Evolutionary conservation across 2,888 invertebrate species (phyloP), one percentile per base, ranked within the genome.

Genomic region (Horisme vitalbata): DNA sequence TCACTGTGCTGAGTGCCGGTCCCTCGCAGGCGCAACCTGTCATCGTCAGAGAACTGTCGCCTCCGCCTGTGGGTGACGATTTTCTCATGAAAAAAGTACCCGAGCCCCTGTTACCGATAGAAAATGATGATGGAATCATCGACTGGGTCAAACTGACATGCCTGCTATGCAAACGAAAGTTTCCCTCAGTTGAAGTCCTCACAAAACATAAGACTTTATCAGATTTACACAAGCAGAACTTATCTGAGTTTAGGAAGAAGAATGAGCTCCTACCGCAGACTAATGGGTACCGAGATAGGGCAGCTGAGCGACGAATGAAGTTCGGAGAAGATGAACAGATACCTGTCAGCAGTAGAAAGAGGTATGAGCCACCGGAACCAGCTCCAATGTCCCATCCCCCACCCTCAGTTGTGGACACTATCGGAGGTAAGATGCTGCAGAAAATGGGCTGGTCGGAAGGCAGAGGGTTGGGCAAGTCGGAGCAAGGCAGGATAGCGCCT

Each of bases 371-470:
- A 0, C 68, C 81, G 0, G 80, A 80, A 10, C 77, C 90, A 2
- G 83, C 92, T 0, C 92, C 94, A 0, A 90, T 92, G 46, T 91
- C 80, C 0, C 78, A 81, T 9, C 84, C 87, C 0, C 93, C 77
- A 91, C 95, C 49, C 91, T 97, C 67, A 91, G 96, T 61, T 0
- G 93, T 95, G 0, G 97, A 96, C 60, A 98, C 98, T 64, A 96
- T 99, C 47, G 99, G 99, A 4, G 99, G 96, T 73, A 95, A 97
- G 72, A 91, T 99, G 79, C 80, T 99, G 55, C 98, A 99, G 81
- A 98, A 97, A 84, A 99, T 99, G 99, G 99, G 99, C 3, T 99
- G 99, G 99, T 95, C 95, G 4, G 97, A 97, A 75, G 99, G 99
- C 0, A 94, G 96, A 88, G 99, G 99, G 0, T 88, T 99, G 12